These are phyloP conservation scores for Albula goreensis DNA, from an alignment of 2,113 vertebrate species.

Conservation along the genomic window DNA sequence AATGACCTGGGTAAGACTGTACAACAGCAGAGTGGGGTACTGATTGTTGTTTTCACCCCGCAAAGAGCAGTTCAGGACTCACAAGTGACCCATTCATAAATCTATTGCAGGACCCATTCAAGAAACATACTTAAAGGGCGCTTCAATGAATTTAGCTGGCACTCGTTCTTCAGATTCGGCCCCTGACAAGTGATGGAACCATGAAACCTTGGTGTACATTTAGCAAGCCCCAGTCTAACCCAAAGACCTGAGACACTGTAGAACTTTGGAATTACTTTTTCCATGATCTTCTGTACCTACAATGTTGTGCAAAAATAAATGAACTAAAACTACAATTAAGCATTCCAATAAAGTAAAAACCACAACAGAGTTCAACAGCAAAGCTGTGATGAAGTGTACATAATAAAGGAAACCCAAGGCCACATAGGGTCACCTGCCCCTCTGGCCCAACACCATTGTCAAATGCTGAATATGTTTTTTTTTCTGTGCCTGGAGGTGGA, in stretches of 20 bases:
- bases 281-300: constrained; percentile 8
- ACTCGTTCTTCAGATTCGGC: neutral
- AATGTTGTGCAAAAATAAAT: constrained; percentile 14
- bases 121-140: neutral
- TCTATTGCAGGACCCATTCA: neutral
- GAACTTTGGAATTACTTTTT: constrained; percentile 14
- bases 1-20: neutral
- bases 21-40: neutral
- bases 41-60: constrained; percentile 21
- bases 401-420: constrained; percentile 28
- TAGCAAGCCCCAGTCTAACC: constrained; percentile 13
- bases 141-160: neutral
- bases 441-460: constrained; percentile 46
- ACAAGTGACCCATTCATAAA: constrained; percentile 27
- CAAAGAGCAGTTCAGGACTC: neutral
- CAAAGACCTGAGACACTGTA: constrained; percentile 9
- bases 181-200: constrained; percentile 14
- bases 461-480: constrained; percentile 59
- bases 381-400: neutral
- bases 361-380: constrained; percentile 32
- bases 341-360: constrained; percentile 29
- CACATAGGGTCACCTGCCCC: constrained; percentile 22
- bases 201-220: neutral
- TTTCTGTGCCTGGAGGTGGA: constrained; percentile 24
- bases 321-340: neutral